These are phyloP conservation scores for Myopa tessellatipennis DNA, from an alignment of 2,888 invertebrate genomes.

Conservation along the genomic window DNA sequence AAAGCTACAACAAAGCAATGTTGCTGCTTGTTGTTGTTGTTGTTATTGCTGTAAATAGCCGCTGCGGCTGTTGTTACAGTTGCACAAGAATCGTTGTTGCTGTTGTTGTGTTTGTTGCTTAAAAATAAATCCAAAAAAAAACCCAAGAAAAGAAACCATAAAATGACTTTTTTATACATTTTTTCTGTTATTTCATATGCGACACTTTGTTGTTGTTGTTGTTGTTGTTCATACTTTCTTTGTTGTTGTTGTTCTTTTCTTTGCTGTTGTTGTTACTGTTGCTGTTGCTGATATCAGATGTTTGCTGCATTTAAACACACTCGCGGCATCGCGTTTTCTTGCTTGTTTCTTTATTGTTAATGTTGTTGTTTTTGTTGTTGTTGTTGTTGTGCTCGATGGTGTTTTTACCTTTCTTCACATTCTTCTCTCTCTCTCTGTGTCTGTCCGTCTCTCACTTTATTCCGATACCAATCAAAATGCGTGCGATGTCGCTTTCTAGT, in stretches of 20 bases:
- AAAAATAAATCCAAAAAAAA: no score
- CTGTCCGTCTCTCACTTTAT: conserved; percentile 18
- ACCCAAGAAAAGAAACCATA: neutral
- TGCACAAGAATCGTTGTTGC: no score
- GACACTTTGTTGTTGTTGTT: neutral
- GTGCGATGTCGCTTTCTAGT: conserved; percentile 46
- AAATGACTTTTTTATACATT: neutral
- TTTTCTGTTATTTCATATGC: neutral
- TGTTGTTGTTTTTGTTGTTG: neutral
- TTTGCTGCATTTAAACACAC: neutral
- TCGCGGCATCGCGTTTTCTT: neutral
- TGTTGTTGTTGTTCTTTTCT: neutral
- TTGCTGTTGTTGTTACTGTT: neutral
- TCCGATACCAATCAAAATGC: conserved; percentile 52
- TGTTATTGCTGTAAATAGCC: no score
- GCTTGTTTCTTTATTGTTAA: neutral
- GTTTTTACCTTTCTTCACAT: neutral
- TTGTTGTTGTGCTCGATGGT: neutral
- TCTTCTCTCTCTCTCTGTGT: no score
- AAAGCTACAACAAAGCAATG: no score
- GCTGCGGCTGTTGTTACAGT: no score
- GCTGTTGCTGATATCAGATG: neutral
- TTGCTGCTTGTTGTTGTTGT: no score
- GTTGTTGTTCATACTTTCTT: neutral
- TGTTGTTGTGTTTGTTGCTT: no score